Evolutionary conservation across 2,113 vertebrate species (phyloP), one percentile per base, ranked within the genome.

Genomic region (Pygoscelis antarcticus): DNA sequence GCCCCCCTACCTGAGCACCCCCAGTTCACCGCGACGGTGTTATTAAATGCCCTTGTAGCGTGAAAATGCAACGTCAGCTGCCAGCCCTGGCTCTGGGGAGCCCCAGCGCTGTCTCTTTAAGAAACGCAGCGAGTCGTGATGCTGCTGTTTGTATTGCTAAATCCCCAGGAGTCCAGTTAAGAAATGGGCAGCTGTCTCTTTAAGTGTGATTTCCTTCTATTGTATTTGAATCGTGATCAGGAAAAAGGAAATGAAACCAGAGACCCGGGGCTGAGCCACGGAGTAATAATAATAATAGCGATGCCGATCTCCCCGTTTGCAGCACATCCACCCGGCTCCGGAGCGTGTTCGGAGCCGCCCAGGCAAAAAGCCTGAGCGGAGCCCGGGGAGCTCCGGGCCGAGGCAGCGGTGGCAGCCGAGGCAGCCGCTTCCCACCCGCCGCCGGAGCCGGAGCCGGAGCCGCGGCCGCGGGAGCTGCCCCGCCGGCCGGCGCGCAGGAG

Each of bases 181-280:
- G 97, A 97, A 92, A 82, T 25, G 97, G 97, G 98, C 97, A 98
- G 97, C 99, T 99, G 99, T 98, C 98, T 98, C 99, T 99, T 99
- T 99, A 99, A 99, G 99, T 98, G 98, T 98, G 97, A 99, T 99
- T 99, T 99, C 99, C 99, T 99, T 98, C 98, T 98, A 99, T 99
- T 99, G 99, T 99, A 98, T 99, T 98, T 98, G 98, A 98, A 98
- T 99, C 99, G 99, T 98, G 99, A 99, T 99, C 99, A 99, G 99
- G 99, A 99, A 99, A 99, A 98, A 99, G 99, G 98, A 99, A 99
- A 99, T 98, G 99, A 99, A 99, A 99, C 98, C 99, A 97, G 98
- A 98, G 98, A 96, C 96, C 93, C 96, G 98, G 98, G 98, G 98
- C 97, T 82, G 98, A 98, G 97, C 98, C 98, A 97, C 96, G 96